phyloP scores from a whole-genome alignment of 2,888 invertebrate species.

The Drosophila peninsularis region DNA sequence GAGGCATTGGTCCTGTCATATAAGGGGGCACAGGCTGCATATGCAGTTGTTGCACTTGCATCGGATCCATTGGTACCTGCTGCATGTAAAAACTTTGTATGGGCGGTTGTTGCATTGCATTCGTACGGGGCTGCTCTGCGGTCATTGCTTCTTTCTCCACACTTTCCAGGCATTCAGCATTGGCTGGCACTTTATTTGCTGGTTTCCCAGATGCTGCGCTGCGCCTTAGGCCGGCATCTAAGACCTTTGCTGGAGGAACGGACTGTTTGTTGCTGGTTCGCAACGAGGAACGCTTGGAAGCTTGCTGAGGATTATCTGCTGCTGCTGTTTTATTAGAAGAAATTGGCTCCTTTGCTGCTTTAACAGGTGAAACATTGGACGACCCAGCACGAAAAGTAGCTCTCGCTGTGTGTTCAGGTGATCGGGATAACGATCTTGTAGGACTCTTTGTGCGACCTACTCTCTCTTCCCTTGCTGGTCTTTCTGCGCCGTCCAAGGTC shows the following conservation, averaged over 20 bases:
- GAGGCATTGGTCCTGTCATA: background rate
- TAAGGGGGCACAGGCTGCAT: conserved; percentile 21
- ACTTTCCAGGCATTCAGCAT: background rate
- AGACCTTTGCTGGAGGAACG: conserved; percentile 34
- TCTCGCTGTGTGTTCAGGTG: conserved; percentile 25
- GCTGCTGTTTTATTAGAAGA: background rate
- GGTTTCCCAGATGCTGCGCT: background rate
- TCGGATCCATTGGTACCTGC: conserved; percentile 13
- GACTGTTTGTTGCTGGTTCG: conserved; percentile 9
- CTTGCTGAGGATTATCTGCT: background rate
- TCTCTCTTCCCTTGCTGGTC: conserved; percentile 2
- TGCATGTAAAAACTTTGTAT: conserved; percentile 12
- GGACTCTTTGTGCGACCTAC: conserved; percentile 1
- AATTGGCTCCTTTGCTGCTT: background rate
- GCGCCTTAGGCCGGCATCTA: conserved; percentile 49
- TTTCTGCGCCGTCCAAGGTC: background rate
- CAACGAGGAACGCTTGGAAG: conserved; percentile 17
- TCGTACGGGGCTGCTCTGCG: conserved; percentile 14
- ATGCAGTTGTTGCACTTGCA: conserved; percentile 2
- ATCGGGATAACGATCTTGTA: conserved; percentile 25
- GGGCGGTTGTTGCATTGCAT: background rate
- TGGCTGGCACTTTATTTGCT: background rate
- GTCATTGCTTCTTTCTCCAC: background rate
- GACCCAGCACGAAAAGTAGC: background rate
- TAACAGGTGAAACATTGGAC: conserved; percentile 7